A percentile compares a stretch with the other conserved stretches of the same genome.
phyloP scores from a whole-genome alignment of 2,888 invertebrate species.

The Parochlus steinenii region DNA sequence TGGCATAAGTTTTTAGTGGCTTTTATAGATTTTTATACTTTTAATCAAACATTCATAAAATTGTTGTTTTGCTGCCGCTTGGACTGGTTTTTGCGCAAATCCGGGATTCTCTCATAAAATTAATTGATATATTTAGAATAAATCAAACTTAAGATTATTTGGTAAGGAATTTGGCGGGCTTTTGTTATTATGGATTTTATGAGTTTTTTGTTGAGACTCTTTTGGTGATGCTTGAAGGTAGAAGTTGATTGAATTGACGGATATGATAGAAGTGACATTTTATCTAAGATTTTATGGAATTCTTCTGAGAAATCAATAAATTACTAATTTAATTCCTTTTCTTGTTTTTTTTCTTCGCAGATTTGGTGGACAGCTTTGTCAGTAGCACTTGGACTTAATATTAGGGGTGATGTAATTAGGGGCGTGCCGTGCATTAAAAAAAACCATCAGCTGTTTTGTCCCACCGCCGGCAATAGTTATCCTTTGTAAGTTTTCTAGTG shows the following conservation, averaged over 20 bases:
- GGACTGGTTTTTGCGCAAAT: no score
- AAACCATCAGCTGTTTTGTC: conserved; percentile 79
- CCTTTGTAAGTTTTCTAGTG: conserved; percentile 85
- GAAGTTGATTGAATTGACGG: no score
- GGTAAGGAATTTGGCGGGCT: no score
- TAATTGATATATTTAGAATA: no score
- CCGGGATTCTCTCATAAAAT: no score
- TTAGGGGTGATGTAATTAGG: conserved; percentile 71
- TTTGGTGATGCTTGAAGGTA: no score
- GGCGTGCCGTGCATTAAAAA: conserved; percentile 83
- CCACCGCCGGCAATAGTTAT: conserved; percentile 79
- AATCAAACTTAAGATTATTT: no score
- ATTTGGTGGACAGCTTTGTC: conserved; percentile 83
- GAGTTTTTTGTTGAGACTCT: background rate
- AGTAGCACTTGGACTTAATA: conserved; percentile 69
- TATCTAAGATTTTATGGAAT: no score
- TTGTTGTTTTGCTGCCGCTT: no score
- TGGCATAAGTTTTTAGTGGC: no score
- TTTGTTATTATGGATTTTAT: conserved; percentile 1
- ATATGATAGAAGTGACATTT: background rate
- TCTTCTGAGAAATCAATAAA: background rate
- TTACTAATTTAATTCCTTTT: conserved; percentile 5
- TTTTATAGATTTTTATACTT: no score
- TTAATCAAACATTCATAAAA: no score
- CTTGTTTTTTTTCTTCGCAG: conserved; percentile 33